These are phyloP conservation scores for Gymnocephalus cernua DNA, from an alignment of 2,113 vertebrate genomes.

Conservation along the genomic window DNA sequence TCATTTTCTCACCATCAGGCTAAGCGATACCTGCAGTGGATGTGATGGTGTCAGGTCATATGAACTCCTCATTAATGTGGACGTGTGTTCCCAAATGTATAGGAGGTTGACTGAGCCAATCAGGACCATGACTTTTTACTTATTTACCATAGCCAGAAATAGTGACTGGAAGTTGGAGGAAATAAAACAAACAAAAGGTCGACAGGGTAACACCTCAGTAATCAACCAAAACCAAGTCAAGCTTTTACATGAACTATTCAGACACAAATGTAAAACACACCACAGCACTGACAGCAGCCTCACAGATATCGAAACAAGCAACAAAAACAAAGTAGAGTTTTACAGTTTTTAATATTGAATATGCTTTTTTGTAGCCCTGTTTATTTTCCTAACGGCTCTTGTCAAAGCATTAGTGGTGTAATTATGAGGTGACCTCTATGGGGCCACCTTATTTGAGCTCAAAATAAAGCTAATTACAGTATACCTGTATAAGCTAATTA, in stretches of 20 bases:
- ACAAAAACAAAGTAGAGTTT: no score
- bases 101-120: neutral
- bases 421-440: slow-evolving; percentile 42
- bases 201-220: no score
- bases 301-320: slow-evolving; percentile 16
- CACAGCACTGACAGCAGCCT: neutral
- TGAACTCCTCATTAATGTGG: neutral
- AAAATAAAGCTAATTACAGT: slow-evolving; percentile 19
- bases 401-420: slow-evolving; percentile 41
- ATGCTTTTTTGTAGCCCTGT: slow-evolving; percentile 24
- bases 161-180: neutral
- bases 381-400: slow-evolving; percentile 37
- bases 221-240: neutral
- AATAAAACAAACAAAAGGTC: neutral
- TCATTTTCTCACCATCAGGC: neutral
- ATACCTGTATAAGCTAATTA: slow-evolving; percentile 22
- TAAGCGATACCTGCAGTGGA: neutral
- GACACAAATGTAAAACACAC: neutral
- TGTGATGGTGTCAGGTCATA: neutral
- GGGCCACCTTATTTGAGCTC: neutral
- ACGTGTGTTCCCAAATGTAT: neutral
- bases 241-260: neutral
- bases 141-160: neutral
- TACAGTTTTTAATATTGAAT: no score
- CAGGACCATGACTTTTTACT: neutral